Evolutionary conservation across 2,113 vertebrate genomes (phyloP), one percentile per base, ranked within the genome.

Genomic region (Tychaedon coryphoeus): DNA sequence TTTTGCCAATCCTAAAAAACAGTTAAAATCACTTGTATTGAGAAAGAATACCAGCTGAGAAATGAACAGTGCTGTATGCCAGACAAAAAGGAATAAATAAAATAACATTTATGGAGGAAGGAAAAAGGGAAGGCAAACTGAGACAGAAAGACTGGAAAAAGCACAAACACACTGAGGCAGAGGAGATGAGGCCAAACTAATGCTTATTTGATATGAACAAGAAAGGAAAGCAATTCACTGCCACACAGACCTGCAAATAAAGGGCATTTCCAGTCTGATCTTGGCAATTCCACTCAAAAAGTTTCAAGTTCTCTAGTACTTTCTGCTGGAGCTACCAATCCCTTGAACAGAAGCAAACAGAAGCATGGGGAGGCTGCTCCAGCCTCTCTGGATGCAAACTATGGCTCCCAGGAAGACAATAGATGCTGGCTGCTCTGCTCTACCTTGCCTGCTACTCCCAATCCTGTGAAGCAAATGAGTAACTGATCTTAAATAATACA

Each of bases 201-300:
- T 0, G 0, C 0, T 1, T 19, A 28, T 36, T 56, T 26, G 19
- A 26, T 22, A 43, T 1, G 2, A 69, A 47, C 0, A 0, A 85
- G 78, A 76, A 73, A 73, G 42, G 34, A 65, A 91, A 79, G 23
- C 64, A 45, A 86, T 16, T 19, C 60, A 38, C n/a, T 56, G 19
- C 19, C 22, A 53, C 69, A 54, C 11, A 66, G n/a, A 23, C 48
- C 34, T 29, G n/a, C 43, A 34, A 64, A 40, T 4, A 43, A 86
- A 73, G 47, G 73, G 33, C 58, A 58, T 66, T 91, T 92, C 45
- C 57, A 87, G 61, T 3, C n/a, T 23, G 20, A 64, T 75, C 86
- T 29, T 22, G 36, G 47, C 57, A 64, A 22, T 77, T 71, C 23
- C 61, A 51, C 47, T 45, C 69, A 33, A 17, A 53, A 96, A 84